phyloP scores from a whole-genome alignment of 2,888 invertebrate species.

The Amphipyra tragopoginis region DNA sequence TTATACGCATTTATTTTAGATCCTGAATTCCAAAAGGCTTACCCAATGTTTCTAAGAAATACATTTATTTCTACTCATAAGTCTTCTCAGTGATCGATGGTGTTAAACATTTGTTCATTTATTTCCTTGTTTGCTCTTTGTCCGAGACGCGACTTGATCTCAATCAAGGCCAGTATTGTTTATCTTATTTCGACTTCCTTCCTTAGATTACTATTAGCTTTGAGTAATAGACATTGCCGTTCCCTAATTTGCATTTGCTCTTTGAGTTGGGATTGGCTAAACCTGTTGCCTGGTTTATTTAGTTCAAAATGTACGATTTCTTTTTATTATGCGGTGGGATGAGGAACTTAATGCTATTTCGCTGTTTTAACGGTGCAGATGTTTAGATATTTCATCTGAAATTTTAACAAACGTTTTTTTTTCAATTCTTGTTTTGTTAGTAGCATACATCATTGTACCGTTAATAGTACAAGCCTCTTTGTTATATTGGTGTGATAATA shows the following conservation, averaged over 20 bases:
- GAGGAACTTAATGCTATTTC: slow-evolving; percentile 4
- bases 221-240: slow-evolving; percentile 41
- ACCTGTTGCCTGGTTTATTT: slow-evolving; percentile 33
- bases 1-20: slow-evolving; percentile 57
- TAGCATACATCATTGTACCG: neutral
- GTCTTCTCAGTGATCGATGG: slow-evolving; percentile 22
- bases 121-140: slow-evolving; percentile 61
- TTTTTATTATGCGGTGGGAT: slow-evolving; percentile 24
- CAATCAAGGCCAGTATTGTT: slow-evolving; percentile 63
- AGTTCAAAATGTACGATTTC: slow-evolving; percentile 19
- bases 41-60: slow-evolving; percentile 59
- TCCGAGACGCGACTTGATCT: slow-evolving; percentile 45
- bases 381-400: neutral
- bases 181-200: slow-evolving; percentile 63
- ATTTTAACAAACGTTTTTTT: too few relatives aligned
- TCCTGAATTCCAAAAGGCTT: slow-evolving; percentile 66
- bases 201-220: slow-evolving; percentile 51
- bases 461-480: neutral
- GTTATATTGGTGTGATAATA: slow-evolving; percentile 4
- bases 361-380: neutral
- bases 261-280: slow-evolving; percentile 21
- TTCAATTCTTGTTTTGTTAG: neutral
- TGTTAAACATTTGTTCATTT: slow-evolving; percentile 39
- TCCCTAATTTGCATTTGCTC: slow-evolving; percentile 49
- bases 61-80: slow-evolving; percentile 47